Evolutionary conservation across 2,113 vertebrate species (phyloP), one percentile per base, ranked within the genome.

Genomic region (Clupea harengus): DNA sequence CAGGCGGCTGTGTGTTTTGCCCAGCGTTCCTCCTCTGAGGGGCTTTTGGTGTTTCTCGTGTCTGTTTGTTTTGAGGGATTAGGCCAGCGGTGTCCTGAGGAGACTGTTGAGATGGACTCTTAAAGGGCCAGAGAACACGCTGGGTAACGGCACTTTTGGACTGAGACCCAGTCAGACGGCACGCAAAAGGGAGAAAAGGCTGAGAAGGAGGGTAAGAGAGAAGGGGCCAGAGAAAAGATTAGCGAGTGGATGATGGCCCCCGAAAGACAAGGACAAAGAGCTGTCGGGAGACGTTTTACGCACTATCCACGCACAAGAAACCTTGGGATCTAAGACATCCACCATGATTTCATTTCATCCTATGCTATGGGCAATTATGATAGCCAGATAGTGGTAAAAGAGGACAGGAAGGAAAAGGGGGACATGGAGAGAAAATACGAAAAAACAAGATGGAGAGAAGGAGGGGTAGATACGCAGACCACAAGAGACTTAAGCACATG

Each of bases 41-140:
- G 82, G 72, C 87, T 90, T 83, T 81, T 86, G 86, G 89, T 86
- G 81, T 81, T 89, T 89, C 89, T 32, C 64, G 85, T 78, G 88
- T 93, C 88, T 90, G 87, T 94, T 94, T 94, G 90, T 92, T 92
- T 93, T 89, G 89, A 87, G 87, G 93, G 93, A 94, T 94, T 94
- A 93, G 88, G 89, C 80, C 84, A 64, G 88, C 88, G 47, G 81
- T 92, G 89, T 92, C 91, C 90, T 85, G 87, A 88, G 90, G 91
- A 91, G 32, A 82, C 82, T 89, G 86, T 64, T 88, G 87, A 90
- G 87, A 22, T 72, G 85, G 52, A 86, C 86, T 44, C 88, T 91
- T 91, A 92, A 90, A 90, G 91, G 87, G 90, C 88, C 81, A 86
- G 84, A 15, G 83, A 85, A 83, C 86, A 22, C 22, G 81, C 52